A percentile compares a stretch with the other conserved stretches of the same genome.
These are phyloP conservation scores for Gallinago media DNA, from an alignment of 2,113 vertebrate species.

Conservation along the genomic window DNA sequence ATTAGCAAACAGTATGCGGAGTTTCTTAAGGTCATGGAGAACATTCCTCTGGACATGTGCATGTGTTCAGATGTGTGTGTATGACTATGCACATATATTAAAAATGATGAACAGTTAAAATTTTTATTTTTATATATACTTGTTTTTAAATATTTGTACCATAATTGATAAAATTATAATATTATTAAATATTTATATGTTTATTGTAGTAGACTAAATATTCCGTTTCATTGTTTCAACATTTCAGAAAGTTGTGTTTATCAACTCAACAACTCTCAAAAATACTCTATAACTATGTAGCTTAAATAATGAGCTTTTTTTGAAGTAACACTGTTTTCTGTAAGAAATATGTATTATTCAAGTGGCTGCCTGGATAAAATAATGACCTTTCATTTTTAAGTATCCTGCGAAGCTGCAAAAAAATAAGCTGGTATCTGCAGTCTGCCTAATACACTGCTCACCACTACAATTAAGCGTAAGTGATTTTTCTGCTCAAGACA, in stretches of 20 bases:
- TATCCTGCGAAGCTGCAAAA: conserved; percentile 36
- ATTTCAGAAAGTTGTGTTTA: not conserved
- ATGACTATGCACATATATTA: not conserved
- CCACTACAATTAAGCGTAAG: conserved; percentile 41
- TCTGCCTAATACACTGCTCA: conserved; percentile 12
- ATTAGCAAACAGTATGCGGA: not conserved
- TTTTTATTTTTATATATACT: not conserved
- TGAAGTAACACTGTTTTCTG: not conserved
- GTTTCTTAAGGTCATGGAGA: not conserved
- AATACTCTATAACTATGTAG: not conserved
- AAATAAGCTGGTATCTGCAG: conserved; percentile 16
- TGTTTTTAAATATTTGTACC: not conserved
- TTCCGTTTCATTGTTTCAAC: not conserved
- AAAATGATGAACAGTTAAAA: not conserved
- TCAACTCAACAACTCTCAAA: not conserved
- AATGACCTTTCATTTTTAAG: conserved; percentile 42
- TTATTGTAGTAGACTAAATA: not conserved
- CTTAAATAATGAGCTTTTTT: not conserved
- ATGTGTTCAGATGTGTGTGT: not conserved
- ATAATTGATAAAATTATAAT: not conserved
- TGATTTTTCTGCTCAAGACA: conserved; percentile 69
- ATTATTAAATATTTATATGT: not conserved
- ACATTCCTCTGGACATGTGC: not conserved
- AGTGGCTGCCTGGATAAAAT: conserved; percentile 22
- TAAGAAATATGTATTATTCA: not conserved